Evolutionary conservation across 2,888 invertebrate species (phyloP), one percentile per base, ranked within the genome.

Genomic region (Dusona sp.): DNA sequence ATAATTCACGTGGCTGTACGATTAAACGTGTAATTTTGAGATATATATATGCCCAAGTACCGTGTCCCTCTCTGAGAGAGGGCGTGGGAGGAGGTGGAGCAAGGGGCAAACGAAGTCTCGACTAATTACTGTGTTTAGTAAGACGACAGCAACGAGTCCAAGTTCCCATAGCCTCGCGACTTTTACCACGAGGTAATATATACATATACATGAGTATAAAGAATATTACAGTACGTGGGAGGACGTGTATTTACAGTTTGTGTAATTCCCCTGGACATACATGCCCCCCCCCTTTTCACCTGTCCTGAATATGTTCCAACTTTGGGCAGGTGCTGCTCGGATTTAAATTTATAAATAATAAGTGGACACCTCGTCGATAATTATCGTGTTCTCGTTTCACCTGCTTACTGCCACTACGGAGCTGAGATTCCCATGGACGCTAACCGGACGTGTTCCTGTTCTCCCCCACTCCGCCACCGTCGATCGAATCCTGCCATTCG

Each of bases 121-220:
- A 89, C 57, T 93, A 93, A 94, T 94, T 92, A 94, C 91, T 91
- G 93, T 94, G 89, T 92, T 94, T 93, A 92, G 83, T 83, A 85
- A 85, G 90, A 88, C 88, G 86, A 90, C 89, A 90, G 88, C 91
- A 90, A 91, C 90, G 90, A 79, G 73, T 79, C 84, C 84, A 90
- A 91, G 94, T 94, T 94, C 94, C 94, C 94, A 94, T 93, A 94
- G 92, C 92, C 93, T 92, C 92, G 87, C 87, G 88, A 72, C 80
- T 36, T 70, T 73, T 83, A 72, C 33, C 68, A 64, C 70, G 25
- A 68, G 77, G 70, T 73, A 38, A 22, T 33, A 54, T 22, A 73
- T 16, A 73, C 16, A 68, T 68, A 36, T 48, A 29, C n/a, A 22
- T 70, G 42, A 51, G 22, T 61, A 54, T 29, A 36, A 29, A 72